These are phyloP conservation scores for Botia kubotai DNA, from an alignment of 2,797 vertebrate genomes.

Conservation along the genomic window DNA sequence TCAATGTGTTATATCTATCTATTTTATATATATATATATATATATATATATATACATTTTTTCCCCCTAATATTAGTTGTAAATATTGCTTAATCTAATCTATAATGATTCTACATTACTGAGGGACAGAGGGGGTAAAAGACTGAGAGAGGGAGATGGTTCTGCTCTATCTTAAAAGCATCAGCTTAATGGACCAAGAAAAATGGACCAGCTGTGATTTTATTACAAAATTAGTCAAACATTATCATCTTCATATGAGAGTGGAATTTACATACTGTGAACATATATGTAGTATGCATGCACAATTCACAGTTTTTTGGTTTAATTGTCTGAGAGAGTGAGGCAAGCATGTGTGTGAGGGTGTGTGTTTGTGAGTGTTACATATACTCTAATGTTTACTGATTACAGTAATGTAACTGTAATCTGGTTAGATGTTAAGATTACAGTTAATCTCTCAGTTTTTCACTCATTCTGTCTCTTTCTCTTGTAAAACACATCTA, in stretches of 20 bases:
- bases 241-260: neutral
- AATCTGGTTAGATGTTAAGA: neutral
- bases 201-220: neutral
- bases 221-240: neutral
- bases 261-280: neutral
- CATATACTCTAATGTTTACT: neutral
- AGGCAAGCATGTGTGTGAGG: no score
- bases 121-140: no score
- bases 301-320: no score
- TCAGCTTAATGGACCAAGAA: conserved; percentile 2
- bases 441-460: neutral
- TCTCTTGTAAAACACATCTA: no score
- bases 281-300: no score
- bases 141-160: neutral
- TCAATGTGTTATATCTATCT: no score
- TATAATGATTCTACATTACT: neutral
- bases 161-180: neutral
- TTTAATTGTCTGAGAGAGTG: no score
- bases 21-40: no score
- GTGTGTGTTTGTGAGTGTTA: neutral
- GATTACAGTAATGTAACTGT: conserved; percentile 11
- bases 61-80: no score
- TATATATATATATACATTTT: no score
- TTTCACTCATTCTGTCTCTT: neutral
- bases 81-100: no score